Evolutionary conservation across 2,888 invertebrate genomes (phyloP).

Genomic region (Drosophila subsilvestris): DNA sequence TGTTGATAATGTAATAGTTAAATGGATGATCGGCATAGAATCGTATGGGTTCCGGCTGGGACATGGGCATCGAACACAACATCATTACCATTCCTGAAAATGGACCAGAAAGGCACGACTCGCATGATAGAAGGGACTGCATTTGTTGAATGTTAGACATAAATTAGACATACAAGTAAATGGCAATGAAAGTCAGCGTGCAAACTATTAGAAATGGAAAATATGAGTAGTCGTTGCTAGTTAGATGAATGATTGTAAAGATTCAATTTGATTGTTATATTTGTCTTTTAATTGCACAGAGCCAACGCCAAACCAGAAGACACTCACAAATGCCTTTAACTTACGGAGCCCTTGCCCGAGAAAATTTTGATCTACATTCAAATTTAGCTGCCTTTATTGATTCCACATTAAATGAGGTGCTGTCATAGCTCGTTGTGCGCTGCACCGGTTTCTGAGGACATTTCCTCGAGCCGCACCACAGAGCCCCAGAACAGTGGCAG

Average conservation of each 20-base stretch:
- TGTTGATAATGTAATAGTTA: slow-evolving; percentile 40
- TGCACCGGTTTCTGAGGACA: slow-evolving; percentile 21
- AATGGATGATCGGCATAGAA: slow-evolving; percentile 59
- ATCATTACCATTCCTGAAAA: slow-evolving; percentile 22
- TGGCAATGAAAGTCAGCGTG: background rate
- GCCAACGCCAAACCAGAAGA: background rate
- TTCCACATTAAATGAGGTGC: slow-evolving; percentile 12
- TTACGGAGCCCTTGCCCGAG: background rate
- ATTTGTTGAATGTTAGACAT: background rate
- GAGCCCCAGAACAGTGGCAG: slow-evolving; percentile 67
- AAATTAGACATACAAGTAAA: too few species aligned
- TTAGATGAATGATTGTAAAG: background rate
- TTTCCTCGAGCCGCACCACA: slow-evolving; percentile 46
- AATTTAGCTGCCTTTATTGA: slow-evolving; percentile 40
- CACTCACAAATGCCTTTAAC: background rate
- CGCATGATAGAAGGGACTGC: slow-evolving; percentile 10
- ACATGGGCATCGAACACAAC: slow-evolving; percentile 5
- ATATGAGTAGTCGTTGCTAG: background rate
- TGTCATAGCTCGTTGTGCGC: slow-evolving; percentile 62
- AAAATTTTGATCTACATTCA: background rate
- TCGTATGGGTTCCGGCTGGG: slow-evolving; percentile 25
- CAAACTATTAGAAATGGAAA: background rate
- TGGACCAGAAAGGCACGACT: background rate
- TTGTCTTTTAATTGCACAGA: background rate
- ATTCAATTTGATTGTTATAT: too few species aligned